Evolutionary conservation across 2,888 invertebrate species (phyloP), one percentile per base, ranked within the genome.

Genomic region (Macrosiphum euphorbiae): DNA sequence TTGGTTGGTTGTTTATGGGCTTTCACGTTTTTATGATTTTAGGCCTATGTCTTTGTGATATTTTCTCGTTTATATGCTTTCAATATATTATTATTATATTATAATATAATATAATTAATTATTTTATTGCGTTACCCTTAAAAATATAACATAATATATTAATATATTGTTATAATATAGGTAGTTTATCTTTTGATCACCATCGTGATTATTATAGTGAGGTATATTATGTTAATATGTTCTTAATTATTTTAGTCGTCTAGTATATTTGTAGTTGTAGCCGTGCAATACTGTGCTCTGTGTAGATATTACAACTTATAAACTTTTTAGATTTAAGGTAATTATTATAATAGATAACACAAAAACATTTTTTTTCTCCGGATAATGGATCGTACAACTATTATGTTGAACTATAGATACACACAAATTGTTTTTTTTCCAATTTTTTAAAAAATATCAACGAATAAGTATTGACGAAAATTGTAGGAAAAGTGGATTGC

Each of bases 141-240:
- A 24, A 55, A 26, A 52, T 55, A 52, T 52, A 52, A 24, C 50
- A 88, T 44, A 44, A 52, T 52, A 35, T 35, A 8, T 50, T n/a
- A 55, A 24, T 55, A 88, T 88, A 44, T 44, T 44, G 4, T 44
- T 44, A 44, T 44, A 44, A 44, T 44, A 44, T 44, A 47, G 28
- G 47, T 86, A 47, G 28, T 86, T 86, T 86, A 47, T 86, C 28
- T 86, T 86, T 86, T 44, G 85, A 86, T 86, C 24, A 52, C n/a
- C 16, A 52, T 88, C 16, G 16, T 88, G 10, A 55, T 88, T 35
- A 55, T 88, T n/a, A 88, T 85, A 5, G 24, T 52, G 3, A 28
- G 86, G 4, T 47, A 28, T 44, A 44, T 28, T 28, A 35, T 78
- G 35, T 78, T 20, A 78, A 20, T 24, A 20, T 78, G 20, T 41